Conservation (phyloP, 1,140 invertebrate genomes). For the Hycleus phaleratus region DNA sequence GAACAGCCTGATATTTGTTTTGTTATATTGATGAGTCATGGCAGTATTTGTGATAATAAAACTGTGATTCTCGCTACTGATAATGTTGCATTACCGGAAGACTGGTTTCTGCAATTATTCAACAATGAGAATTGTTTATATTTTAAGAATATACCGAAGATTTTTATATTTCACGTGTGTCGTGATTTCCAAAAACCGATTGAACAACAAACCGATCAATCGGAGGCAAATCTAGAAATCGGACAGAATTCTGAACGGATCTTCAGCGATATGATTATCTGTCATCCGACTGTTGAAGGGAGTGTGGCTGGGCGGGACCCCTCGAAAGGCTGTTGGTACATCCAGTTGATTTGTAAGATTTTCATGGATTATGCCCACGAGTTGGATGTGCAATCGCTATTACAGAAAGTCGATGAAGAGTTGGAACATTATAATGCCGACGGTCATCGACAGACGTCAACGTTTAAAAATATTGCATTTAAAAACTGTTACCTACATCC, state of each 20-base stretch:
- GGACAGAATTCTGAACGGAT: neutral
- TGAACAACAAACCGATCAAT: neutral
- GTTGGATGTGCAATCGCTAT: conserved; percentile 54
- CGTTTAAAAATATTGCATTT: conserved; percentile 48
- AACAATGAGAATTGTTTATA: conserved; percentile 50
- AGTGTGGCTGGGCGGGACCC: conserved; percentile 55
- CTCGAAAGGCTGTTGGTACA: conserved; percentile 62
- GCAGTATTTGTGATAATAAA: conserved; percentile 30
- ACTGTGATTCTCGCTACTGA: conserved; percentile 41
- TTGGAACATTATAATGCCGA: conserved; percentile 28
- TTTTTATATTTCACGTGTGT: conserved; percentile 60
- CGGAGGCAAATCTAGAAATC: neutral
- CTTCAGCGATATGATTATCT: conserved; percentile 17
- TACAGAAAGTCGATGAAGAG: conserved; percentile 50
- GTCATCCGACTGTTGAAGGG: conserved; percentile 38
- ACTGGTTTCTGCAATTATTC: conserved; percentile 51
- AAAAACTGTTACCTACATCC: conserved; percentile 54
- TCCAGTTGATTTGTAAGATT: conserved; percentile 62
- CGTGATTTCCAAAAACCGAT: neutral
- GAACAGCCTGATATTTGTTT: conserved; percentile 46
- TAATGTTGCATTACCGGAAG: conserved; percentile 37
- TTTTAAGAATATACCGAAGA: conserved; percentile 60
- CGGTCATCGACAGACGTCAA: conserved; percentile 46
- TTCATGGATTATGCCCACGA: conserved; percentile 60
- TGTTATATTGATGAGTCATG: conserved; percentile 52